Conservation (phyloP, 2,797 vertebrate genomes). For the Orestias chungarensis region DNA sequence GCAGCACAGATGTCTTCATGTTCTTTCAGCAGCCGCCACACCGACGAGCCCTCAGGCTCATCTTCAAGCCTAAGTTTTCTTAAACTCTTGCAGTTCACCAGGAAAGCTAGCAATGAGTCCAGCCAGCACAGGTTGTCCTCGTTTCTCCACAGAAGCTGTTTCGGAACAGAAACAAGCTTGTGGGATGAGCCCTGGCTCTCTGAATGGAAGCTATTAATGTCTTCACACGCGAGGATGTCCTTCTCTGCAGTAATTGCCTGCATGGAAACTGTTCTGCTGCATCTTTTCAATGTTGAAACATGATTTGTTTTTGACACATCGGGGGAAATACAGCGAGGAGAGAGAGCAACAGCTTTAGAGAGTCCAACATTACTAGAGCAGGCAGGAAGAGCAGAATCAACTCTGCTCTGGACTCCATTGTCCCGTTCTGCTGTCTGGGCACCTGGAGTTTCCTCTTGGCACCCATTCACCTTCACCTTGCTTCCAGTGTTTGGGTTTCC, state of each 20-base stretch:
- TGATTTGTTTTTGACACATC: background rate
- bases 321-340: background rate
- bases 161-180: slow-evolving; percentile 50
- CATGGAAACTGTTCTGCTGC: slow-evolving; percentile 18
- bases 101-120: slow-evolving; percentile 86
- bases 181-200: slow-evolving; percentile 4
- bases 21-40: slow-evolving; percentile 77
- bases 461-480: slow-evolving; percentile 25
- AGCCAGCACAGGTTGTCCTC: slow-evolving; percentile 88
- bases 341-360: slow-evolving; percentile 1
- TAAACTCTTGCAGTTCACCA: slow-evolving; percentile 84
- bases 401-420: background rate
- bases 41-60: slow-evolving; percentile 58
- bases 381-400: background rate
- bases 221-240: background rate
- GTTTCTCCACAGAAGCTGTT: slow-evolving; percentile 88
- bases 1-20: slow-evolving; percentile 77
- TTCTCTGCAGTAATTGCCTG: background rate
- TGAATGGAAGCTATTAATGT: background rate
- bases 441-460: background rate
- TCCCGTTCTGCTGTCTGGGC: slow-evolving; percentile 9
- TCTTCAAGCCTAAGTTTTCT: slow-evolving; percentile 45
- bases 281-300: background rate
- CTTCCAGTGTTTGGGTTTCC: background rate
- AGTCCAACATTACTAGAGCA: background rate